Conservation (phyloP, 2,888 invertebrate genomes). For the Polietes domitor region DNA sequence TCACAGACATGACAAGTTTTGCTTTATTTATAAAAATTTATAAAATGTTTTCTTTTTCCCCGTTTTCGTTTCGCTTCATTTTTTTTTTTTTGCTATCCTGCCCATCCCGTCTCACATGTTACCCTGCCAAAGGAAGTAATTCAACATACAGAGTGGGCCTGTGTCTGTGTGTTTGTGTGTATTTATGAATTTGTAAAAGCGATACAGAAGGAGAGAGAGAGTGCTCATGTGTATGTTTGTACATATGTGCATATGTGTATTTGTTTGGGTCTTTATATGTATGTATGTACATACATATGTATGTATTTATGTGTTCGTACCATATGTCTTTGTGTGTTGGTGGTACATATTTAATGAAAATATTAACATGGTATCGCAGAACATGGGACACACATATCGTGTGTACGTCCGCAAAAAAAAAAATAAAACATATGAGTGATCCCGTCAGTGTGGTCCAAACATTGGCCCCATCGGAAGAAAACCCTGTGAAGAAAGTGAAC, state of each 20-base stretch:
- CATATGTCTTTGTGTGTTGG: conserved; percentile 10
- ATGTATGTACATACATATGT: background rate
- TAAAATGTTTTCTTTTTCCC: conserved; percentile 24
- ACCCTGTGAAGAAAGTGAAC: too few relatives aligned
- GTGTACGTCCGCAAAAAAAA: background rate
- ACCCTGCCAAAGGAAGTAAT: background rate
- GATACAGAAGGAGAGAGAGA: background rate
- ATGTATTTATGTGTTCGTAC: background rate
- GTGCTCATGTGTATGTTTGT: background rate
- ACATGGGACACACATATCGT: background rate
- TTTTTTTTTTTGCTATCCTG: background rate
- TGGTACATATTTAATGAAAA: conserved; percentile 46
- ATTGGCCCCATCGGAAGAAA: too few relatives aligned
- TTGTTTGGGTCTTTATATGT: background rate
- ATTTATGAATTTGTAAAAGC: conserved; percentile 15
- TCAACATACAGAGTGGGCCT: background rate
- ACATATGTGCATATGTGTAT: background rate
- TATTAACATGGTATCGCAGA: conserved; percentile 30
- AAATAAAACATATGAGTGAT: background rate
- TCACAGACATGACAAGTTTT: conserved; percentile 45
- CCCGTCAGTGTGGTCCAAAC: background rate
- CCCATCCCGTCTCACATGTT: background rate
- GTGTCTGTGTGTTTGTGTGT: background rate
- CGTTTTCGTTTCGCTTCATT: background rate
- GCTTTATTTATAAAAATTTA: conserved; percentile 12